Evolutionary conservation across 2,888 invertebrate genomes (phyloP).

Genomic region (Rhabditoides inermis): DNA sequence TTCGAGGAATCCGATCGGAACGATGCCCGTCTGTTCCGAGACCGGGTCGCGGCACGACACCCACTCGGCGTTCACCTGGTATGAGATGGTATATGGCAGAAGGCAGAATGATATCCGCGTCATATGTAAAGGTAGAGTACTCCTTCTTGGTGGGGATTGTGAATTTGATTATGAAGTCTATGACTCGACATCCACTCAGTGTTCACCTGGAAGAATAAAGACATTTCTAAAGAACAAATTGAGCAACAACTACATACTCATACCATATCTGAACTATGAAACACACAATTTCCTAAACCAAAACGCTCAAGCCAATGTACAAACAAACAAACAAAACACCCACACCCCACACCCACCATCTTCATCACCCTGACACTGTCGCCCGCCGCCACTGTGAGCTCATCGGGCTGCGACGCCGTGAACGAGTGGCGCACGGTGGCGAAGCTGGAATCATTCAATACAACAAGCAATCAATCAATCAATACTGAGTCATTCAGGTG

Average conservation of each 20-base stretch:
- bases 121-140: too few species aligned
- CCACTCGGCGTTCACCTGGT: slow-evolving; percentile 36
- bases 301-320: too few species aligned
- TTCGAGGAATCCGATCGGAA: slow-evolving; percentile 39
- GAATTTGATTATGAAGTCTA: neutral
- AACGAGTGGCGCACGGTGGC: slow-evolving; percentile 42
- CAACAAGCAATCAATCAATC: too few species aligned
- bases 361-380: slow-evolving; percentile 36
- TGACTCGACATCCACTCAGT: neutral
- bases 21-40: slow-evolving; percentile 33
- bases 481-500: neutral
- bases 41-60: slow-evolving; percentile 39
- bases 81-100: neutral
- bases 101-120: too few species aligned
- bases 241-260: too few species aligned
- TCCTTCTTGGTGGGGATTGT: neutral
- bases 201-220: too few species aligned
- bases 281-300: too few species aligned
- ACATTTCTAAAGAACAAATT: too few species aligned
- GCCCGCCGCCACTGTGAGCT: slow-evolving; percentile 32
- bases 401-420: slow-evolving; percentile 33
- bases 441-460: slow-evolving; percentile 16
- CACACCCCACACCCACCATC: slow-evolving; percentile 12
- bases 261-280: too few species aligned
- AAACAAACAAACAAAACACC: too few species aligned